Conservation (phyloP, 2,797 vertebrate species). For the Tiaroga cobitis region DNA sequence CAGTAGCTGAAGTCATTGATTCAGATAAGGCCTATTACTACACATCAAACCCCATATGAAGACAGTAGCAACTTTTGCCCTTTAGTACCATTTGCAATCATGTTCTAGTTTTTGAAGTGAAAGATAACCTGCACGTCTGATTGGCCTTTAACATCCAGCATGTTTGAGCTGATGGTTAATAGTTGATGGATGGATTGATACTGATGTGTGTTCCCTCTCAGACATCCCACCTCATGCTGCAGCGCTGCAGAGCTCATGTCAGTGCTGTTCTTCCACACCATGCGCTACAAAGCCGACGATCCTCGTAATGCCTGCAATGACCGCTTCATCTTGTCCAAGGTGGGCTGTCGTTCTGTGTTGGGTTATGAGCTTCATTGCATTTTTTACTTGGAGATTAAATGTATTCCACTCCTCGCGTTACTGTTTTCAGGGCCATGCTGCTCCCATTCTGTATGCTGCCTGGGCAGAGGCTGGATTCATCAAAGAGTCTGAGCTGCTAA, state of each 20-base stretch:
- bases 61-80: not conserved
- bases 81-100: constrained; percentile 14
- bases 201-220: constrained; percentile 55
- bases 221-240: constrained; percentile 89
- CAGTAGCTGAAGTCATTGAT: constrained; percentile 3
- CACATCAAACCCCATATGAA: constrained; percentile 9
- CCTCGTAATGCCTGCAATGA: constrained; percentile 85
- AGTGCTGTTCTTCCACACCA: constrained; percentile 88
- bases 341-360: constrained; percentile 45
- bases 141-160: constrained; percentile 35
- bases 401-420: not conserved
- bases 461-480: constrained; percentile 82
- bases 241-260: constrained; percentile 89
- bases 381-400: not conserved
- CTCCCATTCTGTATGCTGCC: constrained; percentile 81
- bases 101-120: constrained; percentile 24
- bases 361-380: too few species aligned
- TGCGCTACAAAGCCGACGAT: constrained; percentile 84
- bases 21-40: constrained; percentile 30
- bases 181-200: not conserved
- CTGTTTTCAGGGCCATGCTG: constrained; percentile 77
- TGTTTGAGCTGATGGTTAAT: constrained; percentile 43
- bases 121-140: constrained; percentile 51
- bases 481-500: constrained; percentile 78
- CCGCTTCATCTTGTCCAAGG: constrained; percentile 89